Base-by-base conservation (phyloP, 2,888 invertebrate species). In the Therioaphis trifolii region DNA sequence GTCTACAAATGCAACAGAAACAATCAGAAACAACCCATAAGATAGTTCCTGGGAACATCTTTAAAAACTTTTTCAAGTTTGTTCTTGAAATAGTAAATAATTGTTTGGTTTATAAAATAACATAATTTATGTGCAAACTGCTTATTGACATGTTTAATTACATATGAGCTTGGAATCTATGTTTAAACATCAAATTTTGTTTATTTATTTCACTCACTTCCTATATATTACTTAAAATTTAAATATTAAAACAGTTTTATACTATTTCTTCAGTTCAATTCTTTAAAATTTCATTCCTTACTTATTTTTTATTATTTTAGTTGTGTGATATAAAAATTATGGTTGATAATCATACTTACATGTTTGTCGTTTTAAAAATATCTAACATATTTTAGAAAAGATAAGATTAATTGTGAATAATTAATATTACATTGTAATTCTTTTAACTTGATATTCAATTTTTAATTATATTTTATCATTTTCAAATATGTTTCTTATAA, bases 61-160 rank as follows among this genome's bases (percentile, higher is more conserved):
- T 96, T 93, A 96, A 96, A 92, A 96, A 96, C 92, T 96, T 96
- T 92, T 96, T 96, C 94, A 96, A 96, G 96, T 96, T 95, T 92
- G 91, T 87, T 86, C 82, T 82, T 74, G 86, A 86, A 86, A 86
- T 85, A 86, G 87, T 87, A 87, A 86, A 86, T 86, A 40, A 86
- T 86, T 86, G 86, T 86, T 85, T 86, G 86, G 85, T 86, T 78
- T 79, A 86, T 85, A 66, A 61, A 86, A 69, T 69, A 74, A 66
- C 72, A 80, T 43, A 3, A 35, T 63, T 80, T 71, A 43, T 71
- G 46, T 61, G 43, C 43, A 52, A 71, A 46, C 14, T 35, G 71
- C 80, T 80, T 80, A 58, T 58, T 80, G n/a, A 61, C 46, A 61
- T 21, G 24, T 49, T 74, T 40, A 55, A 40, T 43, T 35, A 24